Conservation (phyloP, 2,797 vertebrate genomes). For the Pipistrellus pygmaeus region DNA sequence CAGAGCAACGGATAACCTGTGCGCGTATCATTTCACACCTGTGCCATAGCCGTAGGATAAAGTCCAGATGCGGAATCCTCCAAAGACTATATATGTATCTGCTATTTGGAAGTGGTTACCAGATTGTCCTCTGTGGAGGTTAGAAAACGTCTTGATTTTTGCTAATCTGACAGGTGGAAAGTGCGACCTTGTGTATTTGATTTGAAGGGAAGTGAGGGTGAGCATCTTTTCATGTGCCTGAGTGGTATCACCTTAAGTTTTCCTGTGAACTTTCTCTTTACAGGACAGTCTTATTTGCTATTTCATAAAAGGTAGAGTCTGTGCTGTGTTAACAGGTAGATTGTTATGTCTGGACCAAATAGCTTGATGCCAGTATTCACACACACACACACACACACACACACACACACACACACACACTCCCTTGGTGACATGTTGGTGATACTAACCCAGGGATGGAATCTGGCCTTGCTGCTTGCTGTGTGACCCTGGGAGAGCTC, state of each 20-base stretch:
- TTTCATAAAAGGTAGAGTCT: not conserved
- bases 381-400: not conserved
- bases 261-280: not conserved
- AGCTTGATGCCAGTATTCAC: not conserved
- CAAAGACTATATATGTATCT: not conserved
- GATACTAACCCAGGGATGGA: not conserved
- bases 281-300: not conserved
- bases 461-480: not conserved
- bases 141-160: conserved; percentile 6
- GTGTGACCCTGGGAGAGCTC: not conserved
- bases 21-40: not conserved
- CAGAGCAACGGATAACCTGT: not conserved
- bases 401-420: not conserved
- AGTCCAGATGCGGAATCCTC: not conserved
- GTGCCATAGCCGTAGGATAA: not conserved
- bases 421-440: not conserved
- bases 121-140: not conserved
- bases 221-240: not conserved
- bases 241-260: not conserved
- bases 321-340: not conserved
- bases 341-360: not conserved
- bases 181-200: not conserved
- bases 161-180: conserved; percentile 1
- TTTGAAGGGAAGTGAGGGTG: not conserved
- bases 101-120: not conserved